A percentile compares a stretch with the other conserved stretches of the same genome.
Evolutionary conservation across 2,113 vertebrate species (phyloP).

Genomic region (Myiozetetes cayanensis): DNA sequence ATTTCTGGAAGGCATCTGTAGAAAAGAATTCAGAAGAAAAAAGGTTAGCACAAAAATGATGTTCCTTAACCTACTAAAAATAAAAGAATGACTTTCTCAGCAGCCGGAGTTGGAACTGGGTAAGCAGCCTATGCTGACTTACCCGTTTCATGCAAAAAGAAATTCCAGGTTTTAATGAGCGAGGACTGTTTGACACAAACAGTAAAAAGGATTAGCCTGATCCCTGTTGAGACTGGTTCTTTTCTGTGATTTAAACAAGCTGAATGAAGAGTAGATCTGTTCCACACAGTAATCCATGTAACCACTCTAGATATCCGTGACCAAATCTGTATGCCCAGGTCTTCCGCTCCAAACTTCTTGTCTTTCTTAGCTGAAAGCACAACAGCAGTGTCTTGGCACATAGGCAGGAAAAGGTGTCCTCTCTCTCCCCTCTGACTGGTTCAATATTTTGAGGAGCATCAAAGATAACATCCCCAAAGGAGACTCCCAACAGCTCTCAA

Average conservation of each 20-base stretch:
- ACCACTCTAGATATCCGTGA: neutral
- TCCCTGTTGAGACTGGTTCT: neutral
- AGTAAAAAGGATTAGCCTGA: neutral
- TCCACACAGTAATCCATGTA: neutral
- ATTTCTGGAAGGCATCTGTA: constrained; percentile 61
- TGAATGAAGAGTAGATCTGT: neutral
- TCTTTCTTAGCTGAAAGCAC: neutral
- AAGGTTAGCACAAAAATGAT: constrained; percentile 54
- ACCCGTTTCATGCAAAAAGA: neutral
- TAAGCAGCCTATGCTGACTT: neutral
- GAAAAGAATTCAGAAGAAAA: constrained; percentile 61
- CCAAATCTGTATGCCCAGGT: fast-evolving
- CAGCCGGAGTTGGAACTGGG: neutral
- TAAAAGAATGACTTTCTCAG: constrained; percentile 34
- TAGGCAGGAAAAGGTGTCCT: neutral
- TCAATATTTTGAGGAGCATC: neutral
- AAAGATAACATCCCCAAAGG: neutral
- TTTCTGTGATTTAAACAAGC: neutral
- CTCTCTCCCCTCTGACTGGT: neutral
- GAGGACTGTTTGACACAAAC: neutral
- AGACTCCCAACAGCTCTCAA: neutral
- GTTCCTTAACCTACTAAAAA: constrained; percentile 42
- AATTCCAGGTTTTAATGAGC: neutral
- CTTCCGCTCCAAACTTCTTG: neutral
- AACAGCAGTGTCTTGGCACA: neutral